phyloP scores from a whole-genome alignment of 2,888 invertebrate genomes.

The Machimus rusticus region DNA sequence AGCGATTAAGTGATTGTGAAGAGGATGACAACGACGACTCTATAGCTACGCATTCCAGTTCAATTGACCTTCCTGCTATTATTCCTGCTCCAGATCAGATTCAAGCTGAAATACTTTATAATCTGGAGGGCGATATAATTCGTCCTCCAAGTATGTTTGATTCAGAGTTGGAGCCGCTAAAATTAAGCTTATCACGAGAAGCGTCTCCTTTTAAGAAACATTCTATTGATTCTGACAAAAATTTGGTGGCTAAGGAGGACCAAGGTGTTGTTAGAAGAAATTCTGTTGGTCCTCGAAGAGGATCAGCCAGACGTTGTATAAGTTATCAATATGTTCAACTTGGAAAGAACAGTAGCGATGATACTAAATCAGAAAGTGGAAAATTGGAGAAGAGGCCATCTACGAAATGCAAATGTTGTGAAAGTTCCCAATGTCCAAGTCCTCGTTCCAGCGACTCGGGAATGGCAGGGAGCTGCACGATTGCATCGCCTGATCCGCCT shows the following conservation, averaged over 20 bases:
- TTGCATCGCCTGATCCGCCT: constrained; percentile 75
- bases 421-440: constrained; percentile 71
- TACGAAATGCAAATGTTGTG: constrained; percentile 68
- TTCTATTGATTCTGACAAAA: constrained; percentile 70
- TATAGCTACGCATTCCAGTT: constrained; percentile 67
- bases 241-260: constrained; percentile 8
- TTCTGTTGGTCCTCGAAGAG: constrained; percentile 48
- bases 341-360: constrained; percentile 47
- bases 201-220: constrained; percentile 63
- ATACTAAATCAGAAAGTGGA: not conserved
- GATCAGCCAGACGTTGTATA: constrained; percentile 63
- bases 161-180: constrained; percentile 57
- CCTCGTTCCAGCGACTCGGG: constrained; percentile 80
- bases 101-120: constrained; percentile 67
- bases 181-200: constrained; percentile 43
- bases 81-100: constrained; percentile 66
- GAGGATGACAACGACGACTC: constrained; percentile 52
- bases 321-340: constrained; percentile 64
- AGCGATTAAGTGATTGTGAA: constrained; percentile 38
- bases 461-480: constrained; percentile 82
- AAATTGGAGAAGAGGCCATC: constrained; percentile 42
- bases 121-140: constrained; percentile 59
- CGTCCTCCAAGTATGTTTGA: constrained; percentile 71
- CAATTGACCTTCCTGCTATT: constrained; percentile 65
- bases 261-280: not conserved